phyloP scores from a whole-genome alignment of 2,888 invertebrate genomes.

The Ectemnius lituratus region DNA sequence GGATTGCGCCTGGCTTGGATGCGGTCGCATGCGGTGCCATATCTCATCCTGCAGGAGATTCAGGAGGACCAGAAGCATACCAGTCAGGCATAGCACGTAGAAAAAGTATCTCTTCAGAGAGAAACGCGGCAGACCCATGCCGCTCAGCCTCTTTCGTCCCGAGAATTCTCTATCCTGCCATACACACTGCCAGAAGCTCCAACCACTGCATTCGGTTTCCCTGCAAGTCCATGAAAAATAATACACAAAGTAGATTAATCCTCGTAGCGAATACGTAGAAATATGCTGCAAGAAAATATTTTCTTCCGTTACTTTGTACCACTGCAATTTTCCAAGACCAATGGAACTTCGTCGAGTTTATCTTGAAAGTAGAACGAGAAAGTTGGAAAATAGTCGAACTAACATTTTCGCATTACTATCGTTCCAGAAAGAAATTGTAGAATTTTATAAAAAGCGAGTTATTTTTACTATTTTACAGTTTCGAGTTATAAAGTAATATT shows the following conservation, averaged over 20 bases:
- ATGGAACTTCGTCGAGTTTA: too few relatives aligned
- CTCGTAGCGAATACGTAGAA: background rate
- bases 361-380: too few relatives aligned
- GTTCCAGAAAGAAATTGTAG: too few relatives aligned
- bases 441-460: too few relatives aligned
- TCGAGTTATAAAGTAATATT: too few relatives aligned
- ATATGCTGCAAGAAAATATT: too few relatives aligned
- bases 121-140: slow-evolving; percentile 81
- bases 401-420: too few relatives aligned
- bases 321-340: too few relatives aligned
- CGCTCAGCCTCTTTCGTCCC: slow-evolving; percentile 53
- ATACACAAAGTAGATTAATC: background rate
- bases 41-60: slow-evolving; percentile 78
- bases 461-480: too few relatives aligned
- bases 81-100: slow-evolving; percentile 79
- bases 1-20: slow-evolving; percentile 62
- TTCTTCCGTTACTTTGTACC: too few relatives aligned
- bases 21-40: slow-evolving; percentile 73
- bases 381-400: too few relatives aligned
- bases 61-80: slow-evolving; percentile 79
- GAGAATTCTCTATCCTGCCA: slow-evolving; percentile 53
- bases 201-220: slow-evolving; percentile 50
- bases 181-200: slow-evolving; percentile 22
- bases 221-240: slow-evolving; percentile 33
- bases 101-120: slow-evolving; percentile 81